A percentile compares a stretch with the other conserved stretches of the same genome.
Conservation (phyloP, 1,140 invertebrate genomes). For the Spodoptera frugiperda region DNA sequence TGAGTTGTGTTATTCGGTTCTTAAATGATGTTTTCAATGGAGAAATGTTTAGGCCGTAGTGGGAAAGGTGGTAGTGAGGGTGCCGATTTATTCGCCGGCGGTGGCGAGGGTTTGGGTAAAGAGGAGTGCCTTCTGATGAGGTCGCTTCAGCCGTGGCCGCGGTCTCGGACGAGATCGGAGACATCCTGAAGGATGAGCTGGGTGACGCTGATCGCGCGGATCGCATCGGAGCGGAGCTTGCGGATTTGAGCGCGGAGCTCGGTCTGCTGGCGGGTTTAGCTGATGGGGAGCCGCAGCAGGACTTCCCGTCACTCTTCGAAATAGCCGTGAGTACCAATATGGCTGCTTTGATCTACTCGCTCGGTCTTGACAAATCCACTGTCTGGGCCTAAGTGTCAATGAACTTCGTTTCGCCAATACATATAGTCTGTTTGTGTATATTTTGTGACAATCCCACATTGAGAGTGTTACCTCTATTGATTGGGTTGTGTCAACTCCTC, state of each 20-base stretch:
- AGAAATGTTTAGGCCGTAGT: slow-evolving; percentile 75
- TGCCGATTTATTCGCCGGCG: slow-evolving; percentile 70
- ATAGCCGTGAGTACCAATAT: slow-evolving; percentile 74
- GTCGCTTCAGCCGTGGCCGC: slow-evolving; percentile 77
- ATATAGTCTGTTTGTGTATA: slow-evolving; percentile 18
- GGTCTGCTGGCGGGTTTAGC: slow-evolving; percentile 74
- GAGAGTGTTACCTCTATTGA: background rate
- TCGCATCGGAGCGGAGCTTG: slow-evolving; percentile 77
- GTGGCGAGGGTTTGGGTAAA: slow-evolving; percentile 61
- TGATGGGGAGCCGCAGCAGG: slow-evolving; percentile 72
- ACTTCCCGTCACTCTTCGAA: slow-evolving; percentile 79
- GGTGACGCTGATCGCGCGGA: slow-evolving; percentile 77
- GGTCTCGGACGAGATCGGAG: slow-evolving; percentile 80
- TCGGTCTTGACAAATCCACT: slow-evolving; percentile 8
- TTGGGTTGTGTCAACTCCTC: background rate
- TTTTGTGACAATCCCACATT: background rate
- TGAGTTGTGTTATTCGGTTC: slow-evolving; percentile 72
- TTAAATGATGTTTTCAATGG: slow-evolving; percentile 82
- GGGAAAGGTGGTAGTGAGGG: slow-evolving; percentile 62
- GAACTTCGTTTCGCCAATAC: slow-evolving; percentile 57
- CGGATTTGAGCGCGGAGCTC: slow-evolving; percentile 75
- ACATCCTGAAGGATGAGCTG: slow-evolving; percentile 79
- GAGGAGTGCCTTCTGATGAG: slow-evolving; percentile 72
- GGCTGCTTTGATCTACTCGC: slow-evolving; percentile 49
- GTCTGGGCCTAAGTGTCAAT: slow-evolving; percentile 56